A percentile compares a stretch with the other conserved stretches of the same genome.
Conservation (phyloP, 2,888 invertebrate genomes). For the Saturnia pavonia region DNA sequence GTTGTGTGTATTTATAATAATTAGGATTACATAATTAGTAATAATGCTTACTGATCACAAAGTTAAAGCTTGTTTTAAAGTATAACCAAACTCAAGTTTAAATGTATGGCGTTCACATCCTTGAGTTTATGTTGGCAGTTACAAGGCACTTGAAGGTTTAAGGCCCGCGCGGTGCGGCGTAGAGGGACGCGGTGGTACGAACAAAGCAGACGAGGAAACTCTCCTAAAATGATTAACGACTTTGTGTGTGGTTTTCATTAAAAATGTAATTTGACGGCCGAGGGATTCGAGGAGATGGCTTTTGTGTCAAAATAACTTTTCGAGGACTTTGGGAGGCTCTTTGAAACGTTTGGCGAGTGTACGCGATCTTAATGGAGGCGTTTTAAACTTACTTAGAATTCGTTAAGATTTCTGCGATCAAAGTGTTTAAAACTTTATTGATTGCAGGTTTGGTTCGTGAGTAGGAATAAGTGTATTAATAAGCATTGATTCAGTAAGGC, state of each 20-base stretch:
- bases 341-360: neutral
- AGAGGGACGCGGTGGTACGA: neutral
- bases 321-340: neutral
- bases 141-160: neutral
- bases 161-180: neutral
- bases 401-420: neutral
- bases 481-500: no score
- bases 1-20: no score
- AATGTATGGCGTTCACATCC: neutral
- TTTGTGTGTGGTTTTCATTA: slow-evolving; percentile 10
- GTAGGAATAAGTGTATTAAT: neutral
- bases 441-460: neutral
- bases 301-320: neutral
- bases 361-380: neutral
- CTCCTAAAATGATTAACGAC: slow-evolving; percentile 13
- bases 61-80: neutral
- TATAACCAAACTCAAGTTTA: neutral
- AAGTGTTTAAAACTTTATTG: neutral
- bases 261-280: slow-evolving; percentile 12
- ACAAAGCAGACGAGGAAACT: slow-evolving; percentile 8
- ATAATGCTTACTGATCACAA: no score
- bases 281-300: neutral
- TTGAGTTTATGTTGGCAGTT: neutral
- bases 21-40: no score
- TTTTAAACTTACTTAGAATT: neutral